phyloP scores from a whole-genome alignment of 2,888 invertebrate genomes.

The Xylota sylvarum region DNA sequence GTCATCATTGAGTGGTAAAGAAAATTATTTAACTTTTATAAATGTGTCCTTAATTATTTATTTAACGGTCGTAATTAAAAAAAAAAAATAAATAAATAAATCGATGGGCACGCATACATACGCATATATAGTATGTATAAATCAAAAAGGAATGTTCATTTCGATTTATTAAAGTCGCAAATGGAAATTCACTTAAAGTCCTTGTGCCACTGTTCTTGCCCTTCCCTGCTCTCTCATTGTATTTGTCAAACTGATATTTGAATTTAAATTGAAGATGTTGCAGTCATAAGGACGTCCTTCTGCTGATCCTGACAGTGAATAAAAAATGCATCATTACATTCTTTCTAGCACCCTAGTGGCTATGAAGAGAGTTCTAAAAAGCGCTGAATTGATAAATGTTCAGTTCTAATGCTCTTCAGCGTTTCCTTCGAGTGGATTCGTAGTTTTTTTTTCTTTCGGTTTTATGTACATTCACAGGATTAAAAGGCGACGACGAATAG shows the following conservation, averaged over 20 bases:
- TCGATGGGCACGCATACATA: conserved; percentile 7
- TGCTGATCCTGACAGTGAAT: conserved; percentile 27
- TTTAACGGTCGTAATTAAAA: conserved; percentile 12
- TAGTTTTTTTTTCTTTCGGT: background rate
- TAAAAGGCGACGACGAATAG: background rate
- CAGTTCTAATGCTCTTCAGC: background rate
- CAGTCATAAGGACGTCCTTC: background rate
- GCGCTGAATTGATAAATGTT: conserved; percentile 9
- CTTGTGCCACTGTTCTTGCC: conserved; percentile 4
- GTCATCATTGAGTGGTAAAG: background rate
- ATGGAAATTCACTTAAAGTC: conserved; percentile 4
- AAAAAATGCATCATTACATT: conserved; percentile 25
- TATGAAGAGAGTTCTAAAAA: background rate
- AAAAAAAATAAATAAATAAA: background rate
- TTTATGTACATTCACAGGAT: conserved; percentile 1
- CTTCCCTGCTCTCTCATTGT: background rate
- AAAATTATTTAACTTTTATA: background rate
- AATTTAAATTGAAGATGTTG: conserved; percentile 11
- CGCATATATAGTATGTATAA: background rate
- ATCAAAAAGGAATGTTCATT: no score
- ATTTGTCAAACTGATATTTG: conserved; percentile 29
- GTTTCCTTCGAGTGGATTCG: background rate
- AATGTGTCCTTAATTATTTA: conserved; percentile 23
- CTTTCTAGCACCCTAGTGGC: background rate
- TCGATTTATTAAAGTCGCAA: background rate